Percentiles rank a stretch among this genome's conserved stretches.
Conservation (phyloP, 2,888 invertebrate genomes). For the Drosophila infuscata region DNA sequence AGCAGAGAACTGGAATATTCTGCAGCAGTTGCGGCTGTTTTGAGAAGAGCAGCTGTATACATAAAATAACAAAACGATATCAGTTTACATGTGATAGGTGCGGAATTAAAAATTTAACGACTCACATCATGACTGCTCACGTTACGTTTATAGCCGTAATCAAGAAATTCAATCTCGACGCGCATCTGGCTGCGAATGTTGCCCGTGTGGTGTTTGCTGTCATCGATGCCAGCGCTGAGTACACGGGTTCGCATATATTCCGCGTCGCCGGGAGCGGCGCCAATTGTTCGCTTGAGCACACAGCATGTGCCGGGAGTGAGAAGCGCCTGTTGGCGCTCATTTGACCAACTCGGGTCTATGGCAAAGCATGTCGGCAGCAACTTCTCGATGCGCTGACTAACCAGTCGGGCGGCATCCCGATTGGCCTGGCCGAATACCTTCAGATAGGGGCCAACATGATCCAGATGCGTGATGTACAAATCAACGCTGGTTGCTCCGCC, state of each 20-base stretch:
- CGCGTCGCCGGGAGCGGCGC: conserved; percentile 73
- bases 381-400: conserved; percentile 78
- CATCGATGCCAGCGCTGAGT: conserved; percentile 55
- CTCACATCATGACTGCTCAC: conserved; percentile 87
- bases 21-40: conserved; percentile 77
- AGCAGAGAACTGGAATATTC: conserved; percentile 79
- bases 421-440: conserved; percentile 89
- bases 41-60: conserved; percentile 78
- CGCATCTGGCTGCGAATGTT: conserved; percentile 86
- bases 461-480: conserved; percentile 85
- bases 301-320: conserved; percentile 77
- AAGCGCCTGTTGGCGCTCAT: conserved; percentile 75
- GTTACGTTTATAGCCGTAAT: conserved; percentile 89
- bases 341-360: conserved; percentile 75
- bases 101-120: conserved; percentile 7
- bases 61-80: conserved; percentile 12
- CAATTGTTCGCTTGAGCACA: conserved; percentile 84
- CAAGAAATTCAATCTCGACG: conserved; percentile 88
- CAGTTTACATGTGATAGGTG: conserved; percentile 12
- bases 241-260: conserved; percentile 85
- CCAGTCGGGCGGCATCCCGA: conserved; percentile 75
- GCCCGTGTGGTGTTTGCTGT: conserved; percentile 17
- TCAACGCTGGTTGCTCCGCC: conserved; percentile 48
- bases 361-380: conserved; percentile 79
- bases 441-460: conserved; percentile 89